Percentiles rank a stretch among this genome's conserved stretches.
Evolutionary conservation across 2,888 invertebrate genomes (phyloP).

Genomic region (Arrhopalites spinosus): DNA sequence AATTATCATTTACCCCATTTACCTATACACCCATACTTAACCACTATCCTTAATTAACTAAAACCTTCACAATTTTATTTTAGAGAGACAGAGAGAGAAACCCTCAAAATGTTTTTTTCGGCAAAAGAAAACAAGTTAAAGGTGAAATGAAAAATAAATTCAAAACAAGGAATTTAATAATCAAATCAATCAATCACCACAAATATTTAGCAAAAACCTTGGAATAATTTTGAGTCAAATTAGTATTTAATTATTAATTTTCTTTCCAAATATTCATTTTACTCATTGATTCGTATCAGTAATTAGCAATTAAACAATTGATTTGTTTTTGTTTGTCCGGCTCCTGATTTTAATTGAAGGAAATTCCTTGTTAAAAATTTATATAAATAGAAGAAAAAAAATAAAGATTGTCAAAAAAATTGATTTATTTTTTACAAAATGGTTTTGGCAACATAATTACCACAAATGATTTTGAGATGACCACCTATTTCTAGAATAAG

Average conservation of each 20-base stretch:
- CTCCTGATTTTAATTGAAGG: too few relatives aligned
- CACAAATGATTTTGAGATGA: slow-evolving; percentile 31
- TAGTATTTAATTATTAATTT: too few relatives aligned
- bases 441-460: slow-evolving; percentile 36
- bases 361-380: not conserved
- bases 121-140: not conserved
- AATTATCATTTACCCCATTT: not conserved
- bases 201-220: too few relatives aligned
- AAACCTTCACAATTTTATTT: too few relatives aligned
- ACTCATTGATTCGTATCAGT: too few relatives aligned
- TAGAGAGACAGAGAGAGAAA: too few relatives aligned
- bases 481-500: slow-evolving; percentile 25
- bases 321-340: too few relatives aligned
- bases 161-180: too few relatives aligned
- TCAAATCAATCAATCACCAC: too few relatives aligned
- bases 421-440: slow-evolving; percentile 29
- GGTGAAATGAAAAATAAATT: not conserved
- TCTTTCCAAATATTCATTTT: too few relatives aligned
- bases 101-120: not conserved
- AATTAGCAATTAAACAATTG: too few relatives aligned
- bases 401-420: slow-evolving; percentile 30
- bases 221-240: too few relatives aligned
- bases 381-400: not conserved
- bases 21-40: not conserved
- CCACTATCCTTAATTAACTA: not conserved